phyloP scores from a whole-genome alignment of 2,797 vertebrate species.

The Pipistrellus pipistrellus region DNA sequence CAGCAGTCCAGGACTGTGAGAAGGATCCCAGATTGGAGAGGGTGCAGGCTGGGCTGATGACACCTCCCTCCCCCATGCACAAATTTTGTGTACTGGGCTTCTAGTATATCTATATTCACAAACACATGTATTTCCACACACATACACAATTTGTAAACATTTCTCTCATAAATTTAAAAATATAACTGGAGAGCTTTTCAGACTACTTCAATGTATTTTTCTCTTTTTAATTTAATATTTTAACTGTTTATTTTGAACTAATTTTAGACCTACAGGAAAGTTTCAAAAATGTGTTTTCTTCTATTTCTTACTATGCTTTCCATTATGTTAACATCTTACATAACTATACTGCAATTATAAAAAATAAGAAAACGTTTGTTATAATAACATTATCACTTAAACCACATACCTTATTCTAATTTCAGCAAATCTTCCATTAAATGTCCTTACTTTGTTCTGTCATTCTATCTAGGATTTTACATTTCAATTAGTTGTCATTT shows the following conservation, averaged over 20 bases:
- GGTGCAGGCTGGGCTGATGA: too few species aligned
- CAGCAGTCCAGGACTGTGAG: too few species aligned
- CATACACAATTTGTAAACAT: background rate
- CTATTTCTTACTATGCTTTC: background rate
- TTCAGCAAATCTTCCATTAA: background rate
- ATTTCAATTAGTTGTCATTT: background rate
- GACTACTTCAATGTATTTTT: background rate
- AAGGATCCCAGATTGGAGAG: too few species aligned
- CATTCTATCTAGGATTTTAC: background rate
- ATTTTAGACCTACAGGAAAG: background rate
- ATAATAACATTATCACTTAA: background rate
- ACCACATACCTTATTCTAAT: background rate
- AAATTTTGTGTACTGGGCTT: too few species aligned
- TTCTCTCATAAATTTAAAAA: conserved; percentile 20
- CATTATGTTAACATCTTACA: background rate
- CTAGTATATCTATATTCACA: background rate
- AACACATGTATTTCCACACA: background rate
- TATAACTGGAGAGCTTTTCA: background rate
- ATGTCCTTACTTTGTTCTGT: background rate
- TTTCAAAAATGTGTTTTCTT: background rate
- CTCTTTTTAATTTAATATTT: conserved; percentile 17
- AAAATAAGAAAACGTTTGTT: conserved; percentile 30
- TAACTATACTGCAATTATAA: background rate
- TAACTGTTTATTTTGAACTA: conserved; percentile 27
- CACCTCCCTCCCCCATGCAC: too few species aligned